Evolutionary conservation across 2,888 invertebrate species (phyloP), one percentile per base, ranked within the genome.

Genomic region (Steinernema scapterisci): DNA sequence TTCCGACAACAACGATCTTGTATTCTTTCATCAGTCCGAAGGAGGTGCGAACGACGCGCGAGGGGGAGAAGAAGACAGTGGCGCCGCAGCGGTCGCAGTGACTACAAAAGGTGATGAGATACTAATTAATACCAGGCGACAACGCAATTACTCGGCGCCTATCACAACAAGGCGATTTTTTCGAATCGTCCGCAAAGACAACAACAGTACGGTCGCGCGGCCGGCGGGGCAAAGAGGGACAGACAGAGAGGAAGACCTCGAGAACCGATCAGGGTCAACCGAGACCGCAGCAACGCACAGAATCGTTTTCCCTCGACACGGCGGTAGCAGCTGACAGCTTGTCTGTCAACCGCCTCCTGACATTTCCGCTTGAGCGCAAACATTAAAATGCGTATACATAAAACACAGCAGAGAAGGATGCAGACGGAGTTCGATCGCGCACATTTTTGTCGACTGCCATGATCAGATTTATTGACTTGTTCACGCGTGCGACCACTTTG

Each of bases 1-100:
- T 95, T 87, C 97, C 97, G 90, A 97, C 91, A 87, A 99, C 97
- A 85, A 97, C 97, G 90, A 97, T 95, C 92, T 97, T 99, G 91
- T 97, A 99, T 92, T 99, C 97, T 90, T 97, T 93, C 97, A 99
- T 99, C 0, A 0, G 19, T 1, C 23, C 9, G 5, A n/a, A n/a
- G n/a, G n/a, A 38, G 38, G 38, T 38, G 38, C 38, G 38, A 38
- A 38, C 9, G 38, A 38, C 38, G 38, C 38, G 9, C 38, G 38
- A 38, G 3, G 3, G 38, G 5, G 38, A 38, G 38, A 3, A 38
- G 38, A 9, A 38, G 38, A n/a, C 54, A 54, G 6, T 6, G 23
- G 25, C 25, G 45, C 16, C 45, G 48, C 16, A 16, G 48, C 48
- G 48, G 48, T 38, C 38, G 38, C 38, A 38, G 38, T 31, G 63